Evolutionary conservation across 1,140 invertebrate genomes (phyloP).

Genomic region (Anastrepha ludens): DNA sequence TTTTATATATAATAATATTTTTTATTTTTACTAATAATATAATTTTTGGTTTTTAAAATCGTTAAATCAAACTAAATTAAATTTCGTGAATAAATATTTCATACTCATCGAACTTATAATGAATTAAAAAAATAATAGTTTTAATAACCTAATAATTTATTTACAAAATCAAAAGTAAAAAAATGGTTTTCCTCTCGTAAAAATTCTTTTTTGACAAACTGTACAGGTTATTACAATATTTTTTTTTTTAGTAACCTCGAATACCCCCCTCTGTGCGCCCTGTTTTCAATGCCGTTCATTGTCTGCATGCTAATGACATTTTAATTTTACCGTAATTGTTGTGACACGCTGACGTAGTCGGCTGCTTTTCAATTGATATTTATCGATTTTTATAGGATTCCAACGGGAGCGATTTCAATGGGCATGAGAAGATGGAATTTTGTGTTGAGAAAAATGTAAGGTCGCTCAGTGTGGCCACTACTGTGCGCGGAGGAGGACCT

Average conservation of each 20-base stretch:
- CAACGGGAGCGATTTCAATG: background rate
- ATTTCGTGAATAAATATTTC: too few species aligned
- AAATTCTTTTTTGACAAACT: too few species aligned
- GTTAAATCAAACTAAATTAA: too few species aligned
- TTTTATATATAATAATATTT: too few species aligned
- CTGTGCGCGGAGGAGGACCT: background rate
- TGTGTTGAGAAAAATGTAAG: background rate
- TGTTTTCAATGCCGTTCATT: background rate
- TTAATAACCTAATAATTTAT: too few species aligned
- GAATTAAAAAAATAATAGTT: too few species aligned
- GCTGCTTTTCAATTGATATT: conserved; percentile 9
- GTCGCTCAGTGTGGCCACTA: background rate
- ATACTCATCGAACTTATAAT: too few species aligned
- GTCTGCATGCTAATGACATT: conserved; percentile 47
- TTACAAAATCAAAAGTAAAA: too few species aligned
- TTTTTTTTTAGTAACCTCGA: conserved; percentile 7
- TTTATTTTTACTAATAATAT: too few species aligned
- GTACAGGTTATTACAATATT: background rate
- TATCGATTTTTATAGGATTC: conserved; percentile 23
- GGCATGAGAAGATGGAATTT: background rate
- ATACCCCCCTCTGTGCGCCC: background rate
- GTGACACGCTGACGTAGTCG: conserved; percentile 34
- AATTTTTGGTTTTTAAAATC: too few species aligned
- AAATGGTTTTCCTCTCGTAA: too few species aligned
- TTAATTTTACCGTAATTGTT: conserved; percentile 48